Conservation (phyloP, 2,797 vertebrate genomes). For the Propithecus perrieri region DNA sequence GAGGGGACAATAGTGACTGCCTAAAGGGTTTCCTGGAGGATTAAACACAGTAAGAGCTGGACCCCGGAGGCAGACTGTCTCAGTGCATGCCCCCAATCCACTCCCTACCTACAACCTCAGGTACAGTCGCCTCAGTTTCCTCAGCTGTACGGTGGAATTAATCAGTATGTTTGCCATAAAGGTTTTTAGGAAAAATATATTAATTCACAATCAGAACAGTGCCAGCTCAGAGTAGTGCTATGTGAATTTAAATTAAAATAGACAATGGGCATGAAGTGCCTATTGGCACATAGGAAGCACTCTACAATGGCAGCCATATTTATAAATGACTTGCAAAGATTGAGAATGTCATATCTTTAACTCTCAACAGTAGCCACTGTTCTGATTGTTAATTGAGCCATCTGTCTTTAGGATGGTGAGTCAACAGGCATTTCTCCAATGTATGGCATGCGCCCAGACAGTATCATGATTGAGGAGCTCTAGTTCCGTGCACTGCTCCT, state of each 20-base stretch:
- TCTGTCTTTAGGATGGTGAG: constrained; percentile 27
- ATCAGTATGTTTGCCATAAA: neutral
- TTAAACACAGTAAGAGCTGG: neutral
- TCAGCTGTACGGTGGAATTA: neutral
- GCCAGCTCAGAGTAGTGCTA: neutral
- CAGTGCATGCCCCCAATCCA: neutral
- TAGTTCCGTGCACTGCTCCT: neutral
- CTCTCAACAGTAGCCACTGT: constrained; percentile 19
- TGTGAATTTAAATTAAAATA: constrained; percentile 4
- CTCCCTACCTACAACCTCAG: neutral
- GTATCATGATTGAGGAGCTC: neutral
- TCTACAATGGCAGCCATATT: neutral
- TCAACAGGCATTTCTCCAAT: constrained; percentile 46
- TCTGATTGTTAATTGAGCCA: constrained; percentile 50
- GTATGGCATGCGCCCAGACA: neutral
- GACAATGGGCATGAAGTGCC: neutral
- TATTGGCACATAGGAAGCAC: neutral
- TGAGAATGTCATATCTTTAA: constrained; percentile 14
- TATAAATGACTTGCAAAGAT: constrained; percentile 31
- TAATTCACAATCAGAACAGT: neutral
- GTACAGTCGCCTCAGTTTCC: neutral
- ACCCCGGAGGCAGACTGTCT: neutral
- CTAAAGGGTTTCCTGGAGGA: neutral
- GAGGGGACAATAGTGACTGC: neutral
- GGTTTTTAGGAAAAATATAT: neutral